Base-by-base conservation (phyloP, 2,113 vertebrate genomes). In the Tympanuchus pallidicinctus region DNA sequence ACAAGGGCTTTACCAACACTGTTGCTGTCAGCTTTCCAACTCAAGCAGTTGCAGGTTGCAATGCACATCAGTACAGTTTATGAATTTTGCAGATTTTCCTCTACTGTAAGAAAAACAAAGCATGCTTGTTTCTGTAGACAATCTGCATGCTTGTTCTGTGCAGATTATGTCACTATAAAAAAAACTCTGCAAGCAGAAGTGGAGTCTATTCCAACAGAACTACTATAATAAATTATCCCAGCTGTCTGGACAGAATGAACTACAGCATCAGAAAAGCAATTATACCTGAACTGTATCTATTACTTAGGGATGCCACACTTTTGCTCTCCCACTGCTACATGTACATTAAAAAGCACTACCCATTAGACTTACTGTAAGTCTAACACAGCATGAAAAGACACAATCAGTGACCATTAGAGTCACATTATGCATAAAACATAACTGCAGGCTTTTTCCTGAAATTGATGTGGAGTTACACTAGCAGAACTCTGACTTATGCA, bases 121-220 rank as follows among this genome's bases (percentile, higher is more conserved):
- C 6, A 65, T 1, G 1, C 8, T 80, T 64, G 8, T 11, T 67
- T 86, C 30, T 81, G 43, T 12, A 74, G 42, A 60, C 38, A 83
- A 60, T 15, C 24, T 30, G n/a, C 36, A n/a, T 6, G 8, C 32
- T 64, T 59, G 4, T 4, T 11, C 57, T 72, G 28, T 47, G 38
- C 11, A 0, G 0, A 38, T 7, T 32, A 32, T 1, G 6, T 1
- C 16, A 59, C 12, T 48, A 74, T 5, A n/a, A 52, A 85, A 70
- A 59, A 14, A 32, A 52, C 13, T 59, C 64, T 25, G 60, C 25
- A 86, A 77, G 60, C 50, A 50, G 42, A 64, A 24, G 86, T 14
- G 47, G 9, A 34, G 36, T 13, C 80, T 80, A 63, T 80, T 82
- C 36, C 75, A 82, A 48, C 22, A 88, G 60, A 91, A 80, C 40